phyloP scores from a whole-genome alignment of 2,888 invertebrate genomes.

The Hermaeophaga mercurialis region DNA sequence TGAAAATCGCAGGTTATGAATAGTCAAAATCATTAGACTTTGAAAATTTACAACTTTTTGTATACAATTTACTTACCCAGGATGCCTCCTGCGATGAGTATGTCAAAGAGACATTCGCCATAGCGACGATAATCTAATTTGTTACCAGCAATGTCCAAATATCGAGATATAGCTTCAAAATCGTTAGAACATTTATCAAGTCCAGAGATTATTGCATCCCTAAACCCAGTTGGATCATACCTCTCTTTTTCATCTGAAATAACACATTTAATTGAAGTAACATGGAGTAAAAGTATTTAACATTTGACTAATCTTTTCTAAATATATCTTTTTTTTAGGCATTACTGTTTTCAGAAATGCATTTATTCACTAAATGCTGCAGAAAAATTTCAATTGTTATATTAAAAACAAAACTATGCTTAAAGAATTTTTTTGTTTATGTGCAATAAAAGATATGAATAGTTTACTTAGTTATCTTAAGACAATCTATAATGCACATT shows the following conservation, averaged over 20 bases:
- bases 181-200: constrained; percentile 94
- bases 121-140: constrained; percentile 97
- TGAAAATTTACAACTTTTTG: too few species aligned
- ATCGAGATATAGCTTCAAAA: constrained; percentile 95
- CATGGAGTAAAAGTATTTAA: too few species aligned
- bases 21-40: constrained; percentile 12
- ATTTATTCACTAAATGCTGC: too few species aligned
- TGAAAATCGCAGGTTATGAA: not conserved
- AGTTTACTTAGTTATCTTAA: too few species aligned
- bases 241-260: constrained; percentile 98
- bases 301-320: not conserved
- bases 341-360: too few species aligned
- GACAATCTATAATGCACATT: too few species aligned
- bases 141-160: constrained; percentile 91
- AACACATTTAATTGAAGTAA: too few species aligned
- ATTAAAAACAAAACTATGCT: too few species aligned
- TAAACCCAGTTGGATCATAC: constrained; percentile 97
- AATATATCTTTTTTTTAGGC: not conserved
- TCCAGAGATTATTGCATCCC: constrained; percentile 95
- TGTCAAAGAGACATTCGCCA: constrained; percentile 97
- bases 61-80: constrained; percentile 72
- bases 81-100: constrained; percentile 96
- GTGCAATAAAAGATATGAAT: too few species aligned
- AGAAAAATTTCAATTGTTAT: too few species aligned
- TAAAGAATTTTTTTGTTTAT: too few species aligned